Base-by-base conservation (phyloP, 2,113 vertebrate genomes). In the Malaclemys terrapin region DNA sequence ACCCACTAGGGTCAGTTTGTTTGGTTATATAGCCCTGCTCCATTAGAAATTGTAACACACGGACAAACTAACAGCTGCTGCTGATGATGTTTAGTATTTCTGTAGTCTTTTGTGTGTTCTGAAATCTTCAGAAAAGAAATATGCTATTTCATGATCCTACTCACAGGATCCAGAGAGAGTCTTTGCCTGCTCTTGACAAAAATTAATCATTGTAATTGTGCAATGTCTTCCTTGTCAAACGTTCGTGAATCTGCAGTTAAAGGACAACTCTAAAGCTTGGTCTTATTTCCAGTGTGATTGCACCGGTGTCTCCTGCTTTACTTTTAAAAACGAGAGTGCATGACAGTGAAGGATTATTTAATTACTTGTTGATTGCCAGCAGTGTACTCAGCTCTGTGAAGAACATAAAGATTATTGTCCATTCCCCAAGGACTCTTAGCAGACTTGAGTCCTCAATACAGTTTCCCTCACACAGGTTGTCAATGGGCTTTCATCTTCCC, bases 271-370 rank as follows among this genome's bases (percentile, higher is more conserved):
- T 84, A 45, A 91, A 96, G 72, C 87, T 84, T 89, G 62, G 38
- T 50, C 95, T 91, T 94, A 38, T 81, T 87, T 93, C 49, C 56
- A 80, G 49, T 5, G 1, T 62, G 80, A 24, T 90, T 96, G 82
- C 89, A 80, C 0, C 0, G 38, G 87, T 14, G 45, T 91, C 52
- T 94, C 14, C 52, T 47, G 85, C 82, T 82, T 94, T 96, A 80
- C 0, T 0, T 95, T 96, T 93, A 82, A 86, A 96, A 96, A 83
- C 53, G 42, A 84, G 93, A 89, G 80, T 95, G 96, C 80, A 5
- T 83, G 91, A 89, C 94, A 93, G 53, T 95, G 89, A 96, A 82
- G 62, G 83, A 94, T 97, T 95, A 72, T 94, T 97, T 96, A 96
- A 97, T 96, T 96, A 91, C 54, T 84, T 93, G 52, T 86, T 86